Percentiles rank a stretch among this genome's conserved stretches.
Evolutionary conservation across 2,797 vertebrate genomes (phyloP).

Genomic region (Sebastes alutus): DNA sequence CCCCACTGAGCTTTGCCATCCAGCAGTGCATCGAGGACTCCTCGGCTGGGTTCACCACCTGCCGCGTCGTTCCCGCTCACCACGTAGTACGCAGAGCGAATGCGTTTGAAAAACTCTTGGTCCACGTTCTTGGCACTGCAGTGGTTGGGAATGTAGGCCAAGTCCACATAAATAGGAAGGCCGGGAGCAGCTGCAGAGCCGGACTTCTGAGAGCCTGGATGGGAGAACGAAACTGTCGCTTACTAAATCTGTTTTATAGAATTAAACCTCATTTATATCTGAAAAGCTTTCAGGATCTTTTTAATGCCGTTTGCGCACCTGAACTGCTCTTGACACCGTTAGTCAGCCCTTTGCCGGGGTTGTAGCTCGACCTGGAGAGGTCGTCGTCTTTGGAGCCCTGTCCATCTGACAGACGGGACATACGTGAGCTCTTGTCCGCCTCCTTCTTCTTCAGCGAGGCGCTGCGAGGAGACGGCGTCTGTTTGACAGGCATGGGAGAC

Average conservation of each 20-base stretch:
- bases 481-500: constrained; percentile 89
- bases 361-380: constrained; percentile 86
- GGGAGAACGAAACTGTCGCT: not conserved
- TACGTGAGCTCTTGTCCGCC: constrained; percentile 84
- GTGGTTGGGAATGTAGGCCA: constrained; percentile 99
- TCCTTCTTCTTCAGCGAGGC: constrained; percentile 87
- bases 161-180: constrained; percentile 93
- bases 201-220: constrained; percentile 83
- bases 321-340: constrained; percentile 89
- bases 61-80: constrained; percentile 94
- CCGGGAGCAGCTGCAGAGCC: constrained; percentile 80
- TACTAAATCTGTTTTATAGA: not conserved
- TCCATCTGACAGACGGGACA: constrained; percentile 81
- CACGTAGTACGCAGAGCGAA: constrained; percentile 96
- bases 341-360: constrained; percentile 84
- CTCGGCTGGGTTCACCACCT: constrained; percentile 91
- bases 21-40: constrained; percentile 92
- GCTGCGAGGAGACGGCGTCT: constrained; percentile 83
- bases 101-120: constrained; percentile 94
- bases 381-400: constrained; percentile 90
- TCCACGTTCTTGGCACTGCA: constrained; percentile 98
- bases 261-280: not conserved
- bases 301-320: constrained; percentile 70
- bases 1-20: constrained; percentile 99
- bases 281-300: not conserved